Evolutionary conservation across 2,888 invertebrate genomes (phyloP).

Genomic region (Nemotelus nigrinus): DNA sequence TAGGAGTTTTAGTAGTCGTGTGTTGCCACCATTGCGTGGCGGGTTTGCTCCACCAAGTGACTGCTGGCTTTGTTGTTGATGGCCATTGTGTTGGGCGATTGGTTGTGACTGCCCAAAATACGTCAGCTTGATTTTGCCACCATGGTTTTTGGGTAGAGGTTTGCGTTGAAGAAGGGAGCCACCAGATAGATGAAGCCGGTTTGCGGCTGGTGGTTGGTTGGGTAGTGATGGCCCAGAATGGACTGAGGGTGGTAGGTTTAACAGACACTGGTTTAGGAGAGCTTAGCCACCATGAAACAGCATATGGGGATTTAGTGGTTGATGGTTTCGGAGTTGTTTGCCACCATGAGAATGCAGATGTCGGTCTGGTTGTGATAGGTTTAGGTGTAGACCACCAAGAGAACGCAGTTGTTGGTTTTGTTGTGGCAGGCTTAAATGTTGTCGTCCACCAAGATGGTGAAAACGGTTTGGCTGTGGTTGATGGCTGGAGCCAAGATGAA

Average conservation of each 20-base stretch:
- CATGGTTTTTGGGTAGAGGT: constrained; percentile 23
- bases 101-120: not conserved
- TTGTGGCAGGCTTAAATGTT: not conserved
- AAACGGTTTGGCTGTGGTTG: constrained; percentile 2
- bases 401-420: not conserved
- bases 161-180: constrained; percentile 26
- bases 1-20: constrained; percentile 5
- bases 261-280: not conserved
- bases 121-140: constrained; percentile 27
- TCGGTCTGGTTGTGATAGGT: constrained; percentile 6
- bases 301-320: constrained; percentile 13
- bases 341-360: constrained; percentile 45
- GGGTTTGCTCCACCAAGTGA: constrained; percentile 17
- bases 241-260: constrained; percentile 2
- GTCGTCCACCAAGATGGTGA: constrained; percentile 36
- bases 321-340: constrained; percentile 39
- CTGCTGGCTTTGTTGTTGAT: constrained; percentile 18
- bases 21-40: constrained; percentile 48
- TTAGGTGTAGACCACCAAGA: not conserved
- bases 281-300: constrained; percentile 45
- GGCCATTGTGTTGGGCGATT: constrained; percentile 9
- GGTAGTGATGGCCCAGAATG: constrained; percentile 25
- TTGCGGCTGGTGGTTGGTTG: constrained; percentile 36
- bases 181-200: constrained; percentile 32
- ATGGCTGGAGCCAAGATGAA: constrained; percentile 22